These are phyloP conservation scores for Heptranchias perlo DNA, from an alignment of 2,113 vertebrate genomes.

Conservation along the genomic window DNA sequence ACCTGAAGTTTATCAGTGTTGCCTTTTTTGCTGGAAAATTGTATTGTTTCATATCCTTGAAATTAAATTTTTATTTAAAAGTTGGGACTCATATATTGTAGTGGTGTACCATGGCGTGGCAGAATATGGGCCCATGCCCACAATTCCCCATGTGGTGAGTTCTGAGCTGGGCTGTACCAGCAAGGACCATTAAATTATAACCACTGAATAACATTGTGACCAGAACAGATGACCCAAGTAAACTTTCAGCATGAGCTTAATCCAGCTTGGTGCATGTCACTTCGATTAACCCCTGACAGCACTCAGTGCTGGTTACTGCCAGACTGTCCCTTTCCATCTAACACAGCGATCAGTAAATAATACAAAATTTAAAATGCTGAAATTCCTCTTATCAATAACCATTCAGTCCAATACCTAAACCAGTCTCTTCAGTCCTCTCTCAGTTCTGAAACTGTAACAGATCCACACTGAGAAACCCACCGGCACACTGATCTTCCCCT, in stretches of 20 bases:
- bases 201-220: constrained; percentile 35
- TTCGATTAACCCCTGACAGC: constrained; percentile 36
- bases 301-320: constrained; percentile 2
- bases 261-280: constrained; percentile 36
- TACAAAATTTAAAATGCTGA: background rate
- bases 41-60: background rate
- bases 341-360: constrained; percentile 13
- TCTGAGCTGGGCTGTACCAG: background rate
- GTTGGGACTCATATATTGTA: background rate
- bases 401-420: background rate
- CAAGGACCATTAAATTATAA: constrained; percentile 35
- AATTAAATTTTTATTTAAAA: background rate
- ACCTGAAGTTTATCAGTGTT: background rate
- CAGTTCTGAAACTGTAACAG: background rate
- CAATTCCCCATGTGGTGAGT: constrained; percentile 21
- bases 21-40: background rate
- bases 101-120: background rate
- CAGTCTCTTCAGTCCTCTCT: background rate
- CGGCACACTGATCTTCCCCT: background rate
- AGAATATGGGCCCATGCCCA: background rate
- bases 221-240: constrained; percentile 36
- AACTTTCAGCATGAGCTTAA: constrained; percentile 37
- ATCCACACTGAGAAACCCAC: background rate
- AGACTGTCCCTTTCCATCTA: constrained; percentile 27
- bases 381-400: background rate